phyloP scores from a whole-genome alignment of 1,140 invertebrate species.

The Spodoptera frugiperda region DNA sequence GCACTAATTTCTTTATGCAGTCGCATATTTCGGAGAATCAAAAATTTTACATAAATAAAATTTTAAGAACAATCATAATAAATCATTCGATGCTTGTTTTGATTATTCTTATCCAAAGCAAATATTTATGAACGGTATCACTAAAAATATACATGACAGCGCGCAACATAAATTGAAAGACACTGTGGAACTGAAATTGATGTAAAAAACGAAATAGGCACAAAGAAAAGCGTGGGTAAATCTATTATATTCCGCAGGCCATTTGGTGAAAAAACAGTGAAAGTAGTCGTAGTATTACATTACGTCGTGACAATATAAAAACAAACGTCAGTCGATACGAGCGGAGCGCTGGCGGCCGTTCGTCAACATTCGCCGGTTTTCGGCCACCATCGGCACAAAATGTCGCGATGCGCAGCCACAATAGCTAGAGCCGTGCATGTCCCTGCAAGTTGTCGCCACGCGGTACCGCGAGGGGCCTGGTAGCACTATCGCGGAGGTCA shows the following conservation, averaged over 20 bases:
- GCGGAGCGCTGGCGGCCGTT: conserved; percentile 11
- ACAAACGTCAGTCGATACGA: conserved; percentile 47
- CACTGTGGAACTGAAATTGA: neutral
- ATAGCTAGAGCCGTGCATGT: conserved; percentile 23
- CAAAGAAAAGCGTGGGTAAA: conserved; percentile 15
- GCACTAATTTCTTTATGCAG: neutral
- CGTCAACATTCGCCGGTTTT: conserved; percentile 39
- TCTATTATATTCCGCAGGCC: neutral
- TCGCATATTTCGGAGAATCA: neutral
- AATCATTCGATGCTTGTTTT: conserved; percentile 14
- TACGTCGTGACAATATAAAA: conserved; percentile 25
- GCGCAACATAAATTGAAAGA: neutral
- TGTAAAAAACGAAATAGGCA: neutral
- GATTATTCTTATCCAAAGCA: neutral
- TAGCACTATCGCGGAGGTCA: conserved; percentile 67
- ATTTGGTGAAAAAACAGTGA: conserved; percentile 20
- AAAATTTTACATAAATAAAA: conserved; percentile 9
- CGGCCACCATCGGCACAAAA: conserved; percentile 37
- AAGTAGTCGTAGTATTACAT: conserved; percentile 22
- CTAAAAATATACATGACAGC: conserved; percentile 31
- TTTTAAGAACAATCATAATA: conserved; percentile 4
- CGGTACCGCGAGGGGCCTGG: conserved; percentile 5
- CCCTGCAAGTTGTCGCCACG: neutral
- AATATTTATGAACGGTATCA: conserved; percentile 14
- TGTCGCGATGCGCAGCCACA: conserved; percentile 40